A percentile compares a stretch with the other conserved stretches of the same genome.
These are phyloP conservation scores for Pseudomyrmex pallidus DNA, from an alignment of 1,140 invertebrate species.

Conservation along the genomic window DNA sequence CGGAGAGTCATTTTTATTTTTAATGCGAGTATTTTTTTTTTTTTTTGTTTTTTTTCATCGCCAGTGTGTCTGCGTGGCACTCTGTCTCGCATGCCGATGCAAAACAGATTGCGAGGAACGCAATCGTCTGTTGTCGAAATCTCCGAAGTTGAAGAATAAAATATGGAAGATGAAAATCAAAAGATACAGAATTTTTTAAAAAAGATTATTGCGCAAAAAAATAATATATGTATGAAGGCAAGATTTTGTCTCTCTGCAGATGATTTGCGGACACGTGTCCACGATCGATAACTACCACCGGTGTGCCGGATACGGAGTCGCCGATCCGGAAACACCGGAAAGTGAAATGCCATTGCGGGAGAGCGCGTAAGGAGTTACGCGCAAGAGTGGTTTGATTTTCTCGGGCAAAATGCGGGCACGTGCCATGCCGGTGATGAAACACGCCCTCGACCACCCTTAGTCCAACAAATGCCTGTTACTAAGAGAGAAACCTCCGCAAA, in stretches of 20 bases:
- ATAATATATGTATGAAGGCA: background rate
- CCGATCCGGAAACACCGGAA: constrained; percentile 62
- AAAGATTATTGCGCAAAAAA: constrained; percentile 22
- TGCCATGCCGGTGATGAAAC: constrained; percentile 50
- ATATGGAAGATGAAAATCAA: background rate
- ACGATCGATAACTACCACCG: background rate
- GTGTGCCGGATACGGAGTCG: background rate
- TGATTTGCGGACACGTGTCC: background rate
- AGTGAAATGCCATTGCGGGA: constrained; percentile 63
- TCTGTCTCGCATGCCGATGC: too few species aligned
- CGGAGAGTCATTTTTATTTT: constrained; percentile 9
- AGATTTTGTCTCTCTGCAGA: background rate
- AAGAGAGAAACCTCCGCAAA: constrained; percentile 29
- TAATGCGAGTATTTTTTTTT: background rate
- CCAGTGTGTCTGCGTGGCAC: too few species aligned
- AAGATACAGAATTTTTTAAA: background rate
- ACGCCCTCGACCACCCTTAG: too few species aligned
- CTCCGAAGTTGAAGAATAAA: too few species aligned
- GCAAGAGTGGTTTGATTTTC: constrained; percentile 53
- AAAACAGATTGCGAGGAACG: too few species aligned
- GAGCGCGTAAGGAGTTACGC: constrained; percentile 73
- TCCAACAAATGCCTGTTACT: too few species aligned
- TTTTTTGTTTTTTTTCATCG: too few species aligned
- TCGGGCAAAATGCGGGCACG: constrained; percentile 71
- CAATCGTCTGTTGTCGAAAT: too few species aligned